Base-by-base conservation (phyloP, 2,113 vertebrate species). In the Alethe diademata region DNA sequence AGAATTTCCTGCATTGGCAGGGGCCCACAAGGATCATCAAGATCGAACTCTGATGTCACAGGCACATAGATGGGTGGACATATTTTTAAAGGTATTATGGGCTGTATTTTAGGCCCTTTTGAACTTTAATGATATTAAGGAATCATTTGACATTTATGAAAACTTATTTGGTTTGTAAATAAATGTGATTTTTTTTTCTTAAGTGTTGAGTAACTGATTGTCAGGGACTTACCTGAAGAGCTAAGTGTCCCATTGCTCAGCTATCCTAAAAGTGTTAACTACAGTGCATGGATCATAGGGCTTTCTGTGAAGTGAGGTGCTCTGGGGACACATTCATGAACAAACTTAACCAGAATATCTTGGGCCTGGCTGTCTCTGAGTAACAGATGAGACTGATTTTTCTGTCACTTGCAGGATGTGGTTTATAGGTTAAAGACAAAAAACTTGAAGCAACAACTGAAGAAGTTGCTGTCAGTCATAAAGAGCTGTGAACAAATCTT, bases 381-480 rank as follows among this genome's bases (percentile, higher is more conserved):
- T 35, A 72, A 26, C 14, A 65, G n/a, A 3, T 45, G n/a, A 58
- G 42, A 33, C 11, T 38, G 51, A 61, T 60, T 18, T 6, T 56
- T 50, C 5, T n/a, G 51, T 51, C 42, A 56, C 22, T 53, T 42
- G 35, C 23, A 79, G 29, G 10, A 22, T 76, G 15, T 45, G 42
- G 36, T 60, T 70, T 67, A 31, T 19, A 53, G 23, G 28, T n/a
- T 72, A 69, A 66, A 72, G 14, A 29, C 18, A 31, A 78, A 61
- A 61, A 56, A 6, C 2, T 10, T 33, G 8, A 29, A 38, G 45
- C 3, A 15, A 14, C 0, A 0, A 13, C 26, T 73, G 51, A 78
- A 25, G 35, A 83, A 62, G 38, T 5, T 79, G 17, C 15, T 64
- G 62, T 65, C 38, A 38, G 19, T 56, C 28, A 23, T 54, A 62